Evolutionary conservation across 35 echinoderm and acorn worm genomes (phyloP).

Genomic region (Holothuria glaberrima): DNA sequence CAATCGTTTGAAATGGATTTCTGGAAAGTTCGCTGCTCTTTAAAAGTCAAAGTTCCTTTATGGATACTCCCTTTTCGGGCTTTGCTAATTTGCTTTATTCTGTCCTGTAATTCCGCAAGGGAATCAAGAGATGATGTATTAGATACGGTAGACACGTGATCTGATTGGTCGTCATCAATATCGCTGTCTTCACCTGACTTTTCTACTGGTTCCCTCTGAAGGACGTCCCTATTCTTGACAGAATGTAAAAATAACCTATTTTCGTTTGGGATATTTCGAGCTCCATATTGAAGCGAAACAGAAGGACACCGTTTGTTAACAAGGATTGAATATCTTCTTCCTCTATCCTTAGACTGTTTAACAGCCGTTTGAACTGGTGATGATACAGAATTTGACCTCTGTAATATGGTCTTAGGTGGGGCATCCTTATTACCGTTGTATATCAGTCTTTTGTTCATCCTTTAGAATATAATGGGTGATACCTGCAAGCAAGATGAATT

Average conservation of each 20-base stretch:
- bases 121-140: conserved; percentile 32
- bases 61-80: background rate
- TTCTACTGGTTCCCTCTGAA: background rate
- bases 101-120: conserved; percentile 7
- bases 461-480: too few species aligned
- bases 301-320: conserved; percentile 15
- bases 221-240: background rate
- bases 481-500: too few species aligned
- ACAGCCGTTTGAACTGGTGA: too few species aligned
- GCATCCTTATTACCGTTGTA: too few species aligned
- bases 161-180: background rate
- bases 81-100: conserved; percentile 42
- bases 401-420: too few species aligned
- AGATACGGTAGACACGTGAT: background rate
- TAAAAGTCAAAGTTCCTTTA: background rate
- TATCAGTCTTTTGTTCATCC: too few species aligned
- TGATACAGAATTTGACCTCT: too few species aligned
- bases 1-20: too few species aligned
- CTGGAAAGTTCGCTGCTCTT: background rate
- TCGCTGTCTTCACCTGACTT: background rate
- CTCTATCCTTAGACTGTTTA: background rate
- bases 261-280: conserved; percentile 24
- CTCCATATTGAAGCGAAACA: background rate
- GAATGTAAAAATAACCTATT: conserved; percentile 43
- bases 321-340: conserved; percentile 24